Percentiles rank a stretch among this genome's conserved stretches.
Conservation (phyloP, 1,140 invertebrate genomes). For the Heliconius hermathena region DNA sequence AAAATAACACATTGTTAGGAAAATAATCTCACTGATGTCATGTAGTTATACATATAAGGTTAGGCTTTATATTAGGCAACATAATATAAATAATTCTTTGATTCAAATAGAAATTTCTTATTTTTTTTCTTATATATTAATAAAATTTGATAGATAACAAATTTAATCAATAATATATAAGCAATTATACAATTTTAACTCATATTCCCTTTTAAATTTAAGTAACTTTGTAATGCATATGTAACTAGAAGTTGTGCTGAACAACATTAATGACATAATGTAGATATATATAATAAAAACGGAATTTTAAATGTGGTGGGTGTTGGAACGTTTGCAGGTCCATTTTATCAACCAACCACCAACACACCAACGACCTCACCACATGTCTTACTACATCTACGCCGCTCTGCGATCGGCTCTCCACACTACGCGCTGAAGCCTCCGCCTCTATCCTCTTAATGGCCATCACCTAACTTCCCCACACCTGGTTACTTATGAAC, state of each 20-base stretch:
- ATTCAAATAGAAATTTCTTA: too few relatives aligned
- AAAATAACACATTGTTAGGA: background rate
- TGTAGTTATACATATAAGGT: background rate
- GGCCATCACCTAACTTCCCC: conserved; percentile 64
- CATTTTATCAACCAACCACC: conserved; percentile 81
- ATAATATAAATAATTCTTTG: background rate
- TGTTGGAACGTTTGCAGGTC: conserved; percentile 81
- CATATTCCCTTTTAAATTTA: background rate
- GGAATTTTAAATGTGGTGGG: conserved; percentile 79
- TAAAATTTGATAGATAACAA: background rate
- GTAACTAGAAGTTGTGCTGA: conserved; percentile 1
- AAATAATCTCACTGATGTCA: background rate
- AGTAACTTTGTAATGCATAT: background rate
- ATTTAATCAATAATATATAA: background rate
- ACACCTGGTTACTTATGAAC: conserved; percentile 42
- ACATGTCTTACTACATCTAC: conserved; percentile 78
- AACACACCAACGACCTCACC: conserved; percentile 80
- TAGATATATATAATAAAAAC: conserved; percentile 41
- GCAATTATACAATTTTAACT: background rate
- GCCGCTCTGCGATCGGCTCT: conserved; percentile 70
- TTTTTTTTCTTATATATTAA: too few relatives aligned
- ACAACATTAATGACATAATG: background rate
- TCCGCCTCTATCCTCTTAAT: conserved; percentile 66
- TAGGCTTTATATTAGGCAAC: background rate
- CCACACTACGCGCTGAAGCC: conserved; percentile 74